Evolutionary conservation across 2,797 vertebrate species (phyloP), one percentile per base, ranked within the genome.

Genomic region (Choloepus didactylus): DNA sequence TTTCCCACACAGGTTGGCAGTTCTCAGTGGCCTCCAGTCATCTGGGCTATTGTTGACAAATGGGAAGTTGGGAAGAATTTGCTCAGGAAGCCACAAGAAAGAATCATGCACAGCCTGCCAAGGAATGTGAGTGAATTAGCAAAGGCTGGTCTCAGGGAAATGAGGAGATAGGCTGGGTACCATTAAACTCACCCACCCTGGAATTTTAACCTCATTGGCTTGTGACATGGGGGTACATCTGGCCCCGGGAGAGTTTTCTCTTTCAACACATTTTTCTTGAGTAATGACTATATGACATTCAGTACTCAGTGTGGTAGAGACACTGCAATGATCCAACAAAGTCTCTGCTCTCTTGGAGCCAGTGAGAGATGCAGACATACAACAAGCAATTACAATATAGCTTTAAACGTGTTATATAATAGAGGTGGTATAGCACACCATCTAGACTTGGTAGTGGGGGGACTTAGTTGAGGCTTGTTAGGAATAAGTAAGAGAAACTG

Each of bases 11-110:
- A 69, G 69, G 27, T 96, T 94, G 66, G 14, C 51, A 38, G 87
- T 94, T 93, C 67, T 83, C 44, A 62, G 23, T 76, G 69, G 31
- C 25, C 10, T 86, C 70, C 31, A 21, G 80, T 56, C 69, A 84
- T 11, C 54, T 83, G 82, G 51, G 59, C 56, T 29, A 2, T 62
- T 94, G 72, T 46, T 86, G 66, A 92, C n/a, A 75, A 87, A 77
- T 54, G 69, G 44, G 70, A 97, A 90, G 27, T 91, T 88, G 87
- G 56, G 77, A 82, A 83, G 15, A 27, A 67, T 73, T 94, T 87
- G 49, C n/a, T 69, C 29, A 89, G 93, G 88, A 93, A 84, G 60
- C 54, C 19, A 31, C 46, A 77, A 49, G 27, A 66, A 95, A 88
- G 79, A 94, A 41, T 95, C 44, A 44, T 0, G 9, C 8, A 56